Evolutionary conservation across 2,797 vertebrate genomes (phyloP), one percentile per base, ranked within the genome.

Genomic region (Pipistrellus nathusii): DNA sequence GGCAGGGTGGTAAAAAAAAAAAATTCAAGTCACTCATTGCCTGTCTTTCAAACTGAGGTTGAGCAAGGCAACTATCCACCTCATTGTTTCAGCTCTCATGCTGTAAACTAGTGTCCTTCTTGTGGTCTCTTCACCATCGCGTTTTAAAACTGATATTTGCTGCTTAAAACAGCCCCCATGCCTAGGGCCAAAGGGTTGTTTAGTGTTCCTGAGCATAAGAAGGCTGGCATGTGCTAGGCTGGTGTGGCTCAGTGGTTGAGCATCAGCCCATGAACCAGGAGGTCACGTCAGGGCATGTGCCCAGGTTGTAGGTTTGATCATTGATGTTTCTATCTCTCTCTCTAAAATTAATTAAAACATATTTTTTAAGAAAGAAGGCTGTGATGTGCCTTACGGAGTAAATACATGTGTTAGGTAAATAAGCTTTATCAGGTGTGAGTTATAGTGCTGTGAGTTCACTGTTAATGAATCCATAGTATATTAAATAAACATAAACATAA

Each of bases 341-440:
- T 30, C 57, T 5, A 7, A 62, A 62, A 62, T 30, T 59, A 59
- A 59, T 59, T 30, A 30, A 62, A 62, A 62, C 59, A 30, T 62
- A 30, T 30, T 62, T 62, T 62, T 62, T 12, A 62, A 62, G 25
- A 62, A 62, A 62, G 59, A 6, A n/a, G 23, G 3, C 27, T 59
- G 4, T 30, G 3, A 35, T 51, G 2, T 55, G 38, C 20, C 32
- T 82, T 66, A 10, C 2, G 6, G 78, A 55, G 44, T 72, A 81
- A 81, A 81, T 71, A 23, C 0, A 0, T 20, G 5, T 62, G 30
- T 44, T 48, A 15, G 5, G 44, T 15, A n/a, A n/a, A n/a, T n/a
- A 15, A 83, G 32, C 11, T 59, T 86, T 57, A 30, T n/a, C 51
- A 46, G 10, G 7, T 10, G 3, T 48, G 35, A 55, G 64, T 53